Evolutionary conservation across 1,140 invertebrate genomes (phyloP), one percentile per base, ranked within the genome.

Genomic region (Calosoma granatense): DNA sequence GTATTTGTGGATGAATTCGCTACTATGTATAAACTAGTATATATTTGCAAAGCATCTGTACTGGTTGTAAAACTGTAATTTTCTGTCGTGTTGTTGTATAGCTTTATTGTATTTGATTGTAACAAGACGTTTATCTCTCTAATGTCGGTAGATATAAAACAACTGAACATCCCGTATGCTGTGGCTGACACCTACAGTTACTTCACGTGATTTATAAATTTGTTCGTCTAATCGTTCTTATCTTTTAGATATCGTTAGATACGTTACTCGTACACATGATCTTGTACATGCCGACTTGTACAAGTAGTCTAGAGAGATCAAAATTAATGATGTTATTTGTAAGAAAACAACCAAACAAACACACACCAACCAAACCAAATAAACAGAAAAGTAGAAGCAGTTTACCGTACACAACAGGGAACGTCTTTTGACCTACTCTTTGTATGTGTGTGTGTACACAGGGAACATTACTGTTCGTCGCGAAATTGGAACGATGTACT

Each of bases 321-420:
- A 47, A 47, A 47, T 47, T 47, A 47, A 47, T 47, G 41, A 47
- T 47, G 6, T 17, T 47, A 47, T 47, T 47, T 47, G 41, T 47
- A 9, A 4, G 15, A 4, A 47, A 47, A 47, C 26, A 36, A n/a
- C 15, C 3, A 47, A 47, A 17, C 17, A 17, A 47, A 47, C 3
- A 47, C 41, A 47, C 9, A 47, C 9, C 41, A 14, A 30, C 14
- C n/a, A n/a, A n/a, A n/a, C 4, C 26, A 6, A 14, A 6, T 4
- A 30, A 6, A 30, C 26, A 30, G 26, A 30, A 30, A 30, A 30
- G 4, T n/a, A n/a, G 26, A 30, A 6, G 4, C 26, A 30, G 14
- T 30, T 4, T 6, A 6, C 26, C 26, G n/a, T n/a, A n/a, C n/a
- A n/a, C n/a, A n/a, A n/a, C n/a, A n/a, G n/a, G n/a, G n/a, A 30